Percentiles rank a stretch among this genome's conserved stretches.
Evolutionary conservation across 2,888 invertebrate species (phyloP).

Genomic region (Sycophila texana): DNA sequence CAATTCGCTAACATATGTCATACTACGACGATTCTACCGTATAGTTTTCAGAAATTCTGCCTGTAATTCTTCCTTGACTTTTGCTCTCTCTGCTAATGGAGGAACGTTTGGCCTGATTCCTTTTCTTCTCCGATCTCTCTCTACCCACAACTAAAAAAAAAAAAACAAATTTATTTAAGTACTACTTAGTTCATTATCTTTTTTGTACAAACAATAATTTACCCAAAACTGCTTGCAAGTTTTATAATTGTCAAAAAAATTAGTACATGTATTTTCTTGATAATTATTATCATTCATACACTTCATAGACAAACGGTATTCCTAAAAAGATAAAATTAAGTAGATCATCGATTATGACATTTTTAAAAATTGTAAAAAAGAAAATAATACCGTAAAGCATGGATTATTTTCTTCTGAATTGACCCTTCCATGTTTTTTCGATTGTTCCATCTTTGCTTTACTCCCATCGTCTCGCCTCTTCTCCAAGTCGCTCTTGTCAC

Average conservation of each 20-base stretch:
- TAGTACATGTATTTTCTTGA: neutral
- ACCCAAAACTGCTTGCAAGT: constrained; percentile 50
- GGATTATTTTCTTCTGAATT: constrained; percentile 28
- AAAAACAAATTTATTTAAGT: neutral
- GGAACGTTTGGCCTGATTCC: constrained; percentile 84
- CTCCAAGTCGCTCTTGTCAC: neutral
- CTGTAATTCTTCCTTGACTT: constrained; percentile 81
- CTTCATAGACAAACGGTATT: constrained; percentile 24
- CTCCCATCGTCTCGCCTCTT: neutral
- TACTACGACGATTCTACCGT: neutral
- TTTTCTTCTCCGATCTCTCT: constrained; percentile 78
- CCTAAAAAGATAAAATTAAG: constrained; percentile 40
- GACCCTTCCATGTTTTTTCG: constrained; percentile 1
- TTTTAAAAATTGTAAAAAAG: neutral
- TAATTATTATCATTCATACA: constrained; percentile 31
- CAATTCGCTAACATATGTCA: neutral
- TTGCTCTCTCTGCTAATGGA: constrained; percentile 82
- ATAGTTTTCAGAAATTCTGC: constrained; percentile 59
- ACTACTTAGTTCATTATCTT: constrained; percentile 12
- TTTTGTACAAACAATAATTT: neutral
- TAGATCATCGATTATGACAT: neutral
- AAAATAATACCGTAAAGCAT: constrained; percentile 38
- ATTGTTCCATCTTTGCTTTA: neutral
- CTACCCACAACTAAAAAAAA: constrained; percentile 78
- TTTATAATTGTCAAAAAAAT: constrained; percentile 49